Percentiles rank a stretch among this genome's conserved stretches.
phyloP scores from a whole-genome alignment of 2,888 invertebrate species.

The Leptothorax acervorum region DNA sequence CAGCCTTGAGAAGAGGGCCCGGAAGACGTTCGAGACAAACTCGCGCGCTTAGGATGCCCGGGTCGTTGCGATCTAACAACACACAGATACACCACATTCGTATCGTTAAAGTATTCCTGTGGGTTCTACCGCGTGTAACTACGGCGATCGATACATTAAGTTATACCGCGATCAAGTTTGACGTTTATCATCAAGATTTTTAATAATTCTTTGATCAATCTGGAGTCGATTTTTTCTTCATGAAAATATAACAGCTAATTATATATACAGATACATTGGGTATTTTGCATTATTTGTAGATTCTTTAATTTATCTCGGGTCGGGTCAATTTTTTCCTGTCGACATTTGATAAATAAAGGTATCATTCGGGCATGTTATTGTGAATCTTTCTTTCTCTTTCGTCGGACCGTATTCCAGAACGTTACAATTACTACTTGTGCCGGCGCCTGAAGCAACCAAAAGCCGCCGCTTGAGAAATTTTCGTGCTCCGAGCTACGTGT shows the following conservation, averaged over 20 bases:
- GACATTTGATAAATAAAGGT: neutral
- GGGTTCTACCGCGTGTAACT: neutral
- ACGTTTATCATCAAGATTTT: neutral
- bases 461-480: constrained; percentile 20
- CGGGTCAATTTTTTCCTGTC: neutral
- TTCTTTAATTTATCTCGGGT: neutral
- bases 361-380: neutral
- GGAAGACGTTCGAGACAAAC: constrained; percentile 71
- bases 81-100: neutral
- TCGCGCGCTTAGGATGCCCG: constrained; percentile 29
- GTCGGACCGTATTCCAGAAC: neutral
- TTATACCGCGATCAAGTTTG: neutral
- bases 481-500: constrained; percentile 5
- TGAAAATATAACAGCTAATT: neutral
- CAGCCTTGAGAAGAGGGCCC: constrained; percentile 75
- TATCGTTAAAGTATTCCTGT: constrained; percentile 33
- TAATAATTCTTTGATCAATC: neutral
- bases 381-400: neutral
- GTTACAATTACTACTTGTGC: neutral
- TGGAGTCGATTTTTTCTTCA: neutral
- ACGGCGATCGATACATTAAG: constrained; percentile 23
- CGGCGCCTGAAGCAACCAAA: neutral
- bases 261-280: neutral
- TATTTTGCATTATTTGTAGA: neutral
- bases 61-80: constrained; percentile 8